Conservation (phyloP, 2,888 invertebrate genomes). For the Lasioglossum lativentre region DNA sequence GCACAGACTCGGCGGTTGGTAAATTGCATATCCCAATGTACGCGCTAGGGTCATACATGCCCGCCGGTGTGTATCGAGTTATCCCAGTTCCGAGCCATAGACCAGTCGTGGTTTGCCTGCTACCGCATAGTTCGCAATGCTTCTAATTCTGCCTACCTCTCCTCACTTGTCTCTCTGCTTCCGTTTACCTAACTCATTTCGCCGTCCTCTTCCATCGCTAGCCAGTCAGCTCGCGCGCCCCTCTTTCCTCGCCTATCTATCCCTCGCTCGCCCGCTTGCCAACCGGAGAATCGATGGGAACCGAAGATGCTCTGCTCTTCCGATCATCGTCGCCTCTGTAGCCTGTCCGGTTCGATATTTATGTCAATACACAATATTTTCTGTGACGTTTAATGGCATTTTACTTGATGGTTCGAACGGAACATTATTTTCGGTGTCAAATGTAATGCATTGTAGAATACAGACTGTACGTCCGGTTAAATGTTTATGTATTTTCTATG, state of each 20-base stretch:
- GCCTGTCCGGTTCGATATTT: neutral
- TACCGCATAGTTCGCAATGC: slow-evolving; percentile 72
- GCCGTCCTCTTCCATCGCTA: slow-evolving; percentile 5
- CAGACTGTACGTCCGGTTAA: neutral
- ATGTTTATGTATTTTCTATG: neutral
- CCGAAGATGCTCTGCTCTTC: neutral
- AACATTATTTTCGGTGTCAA: neutral
- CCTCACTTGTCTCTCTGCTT: slow-evolving; percentile 36
- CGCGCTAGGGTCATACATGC: slow-evolving; percentile 56
- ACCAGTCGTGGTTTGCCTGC: slow-evolving; percentile 63
- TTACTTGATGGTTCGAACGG: neutral
- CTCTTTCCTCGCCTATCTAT: neutral
- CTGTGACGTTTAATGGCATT: neutral
- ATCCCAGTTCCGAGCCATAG: slow-evolving; percentile 70
- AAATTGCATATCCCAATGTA: slow-evolving; percentile 75
- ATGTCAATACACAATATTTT: neutral
- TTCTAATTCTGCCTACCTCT: slow-evolving; percentile 67
- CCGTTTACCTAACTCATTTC: slow-evolving; percentile 40
- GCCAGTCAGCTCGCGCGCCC: neutral
- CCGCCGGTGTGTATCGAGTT: slow-evolving; percentile 71
- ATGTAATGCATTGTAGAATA: neutral
- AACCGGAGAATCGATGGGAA: neutral
- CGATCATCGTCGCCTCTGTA: neutral
- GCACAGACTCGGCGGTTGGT: slow-evolving; percentile 60
- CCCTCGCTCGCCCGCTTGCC: neutral